phyloP scores from a whole-genome alignment of 1,140 invertebrate genomes.

The Hycleus phaleratus region DNA sequence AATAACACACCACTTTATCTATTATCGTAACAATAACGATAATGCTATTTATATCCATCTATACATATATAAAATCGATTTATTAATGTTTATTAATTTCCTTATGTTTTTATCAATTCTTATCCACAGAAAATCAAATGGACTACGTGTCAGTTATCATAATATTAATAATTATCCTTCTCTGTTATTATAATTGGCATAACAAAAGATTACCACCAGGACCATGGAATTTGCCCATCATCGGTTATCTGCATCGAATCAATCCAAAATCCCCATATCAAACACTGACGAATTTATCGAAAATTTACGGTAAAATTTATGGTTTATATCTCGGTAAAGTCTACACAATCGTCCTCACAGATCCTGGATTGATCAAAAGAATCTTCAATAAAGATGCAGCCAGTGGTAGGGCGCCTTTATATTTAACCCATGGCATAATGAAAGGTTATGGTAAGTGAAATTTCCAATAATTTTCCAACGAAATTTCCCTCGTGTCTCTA shows the following conservation, averaged over 20 bases:
- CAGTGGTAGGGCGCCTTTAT: constrained; percentile 66
- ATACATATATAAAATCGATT: constrained; percentile 1
- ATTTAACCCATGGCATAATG: constrained; percentile 79
- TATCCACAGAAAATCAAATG: no score
- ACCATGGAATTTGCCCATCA: constrained; percentile 63
- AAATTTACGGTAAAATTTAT: constrained; percentile 64
- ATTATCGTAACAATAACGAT: constrained; percentile 5
- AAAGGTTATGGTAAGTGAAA: constrained; percentile 65
- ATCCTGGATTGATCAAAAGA: constrained; percentile 59
- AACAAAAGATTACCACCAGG: constrained; percentile 56
- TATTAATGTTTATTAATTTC: no score
- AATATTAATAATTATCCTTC: no score
- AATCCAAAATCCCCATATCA: constrained; percentile 58
- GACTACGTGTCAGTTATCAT: no score
- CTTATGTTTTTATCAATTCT: no score
- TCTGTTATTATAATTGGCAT: neutral
- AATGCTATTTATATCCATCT: constrained; percentile 8
- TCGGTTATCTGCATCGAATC: constrained; percentile 71
- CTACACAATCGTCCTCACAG: constrained; percentile 64
- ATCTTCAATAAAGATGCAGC: constrained; percentile 62
- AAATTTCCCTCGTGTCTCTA: no score
- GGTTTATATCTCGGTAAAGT: constrained; percentile 63
- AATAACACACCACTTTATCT: neutral
- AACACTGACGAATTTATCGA: constrained; percentile 55
- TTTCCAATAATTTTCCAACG: no score